These are phyloP conservation scores for Rhagoletis pomonella DNA, from an alignment of 1,140 invertebrate genomes.

Conservation along the genomic window DNA sequence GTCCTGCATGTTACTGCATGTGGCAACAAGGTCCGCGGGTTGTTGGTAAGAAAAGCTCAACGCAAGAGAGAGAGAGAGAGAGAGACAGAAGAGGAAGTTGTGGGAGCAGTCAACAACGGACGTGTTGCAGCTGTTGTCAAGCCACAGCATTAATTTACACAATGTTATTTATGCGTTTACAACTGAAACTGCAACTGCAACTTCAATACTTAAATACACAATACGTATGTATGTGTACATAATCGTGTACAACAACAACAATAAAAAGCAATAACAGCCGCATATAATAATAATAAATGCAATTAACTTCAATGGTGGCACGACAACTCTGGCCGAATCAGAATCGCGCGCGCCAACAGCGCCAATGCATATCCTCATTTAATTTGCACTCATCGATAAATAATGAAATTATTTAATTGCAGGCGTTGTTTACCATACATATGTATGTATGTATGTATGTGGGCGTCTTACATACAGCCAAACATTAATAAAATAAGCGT, in stretches of 20 bases:
- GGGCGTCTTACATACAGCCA: not conserved
- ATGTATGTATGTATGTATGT: no score
- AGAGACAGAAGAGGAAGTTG: not conserved
- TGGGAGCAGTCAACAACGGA: not conserved
- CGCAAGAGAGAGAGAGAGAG: not conserved
- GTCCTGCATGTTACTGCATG: not conserved
- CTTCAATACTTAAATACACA: not conserved
- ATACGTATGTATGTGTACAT: not conserved
- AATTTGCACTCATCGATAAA: conserved; percentile 36
- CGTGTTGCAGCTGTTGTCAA: conserved; percentile 30
- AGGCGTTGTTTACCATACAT: conserved; percentile 26
- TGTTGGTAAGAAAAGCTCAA: not conserved
- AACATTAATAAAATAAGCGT: conserved; percentile 15
- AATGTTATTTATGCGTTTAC: conserved; percentile 33
- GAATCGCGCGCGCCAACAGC: not conserved
- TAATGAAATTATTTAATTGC: conserved; percentile 45
- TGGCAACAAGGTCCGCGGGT: not conserved
- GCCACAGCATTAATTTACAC: conserved; percentile 46
- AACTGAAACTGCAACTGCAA: not conserved
- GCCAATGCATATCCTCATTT: not conserved
- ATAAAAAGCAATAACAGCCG: not conserved
- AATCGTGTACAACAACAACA: not conserved
- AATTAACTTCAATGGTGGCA: conserved; percentile 4
- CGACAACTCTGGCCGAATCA: not conserved
- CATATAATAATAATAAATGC: conserved; percentile 33